A percentile compares a stretch with the other conserved stretches of the same genome.
These are phyloP conservation scores for Hydriomena furcata DNA, from an alignment of 2,888 invertebrate genomes.

Conservation along the genomic window DNA sequence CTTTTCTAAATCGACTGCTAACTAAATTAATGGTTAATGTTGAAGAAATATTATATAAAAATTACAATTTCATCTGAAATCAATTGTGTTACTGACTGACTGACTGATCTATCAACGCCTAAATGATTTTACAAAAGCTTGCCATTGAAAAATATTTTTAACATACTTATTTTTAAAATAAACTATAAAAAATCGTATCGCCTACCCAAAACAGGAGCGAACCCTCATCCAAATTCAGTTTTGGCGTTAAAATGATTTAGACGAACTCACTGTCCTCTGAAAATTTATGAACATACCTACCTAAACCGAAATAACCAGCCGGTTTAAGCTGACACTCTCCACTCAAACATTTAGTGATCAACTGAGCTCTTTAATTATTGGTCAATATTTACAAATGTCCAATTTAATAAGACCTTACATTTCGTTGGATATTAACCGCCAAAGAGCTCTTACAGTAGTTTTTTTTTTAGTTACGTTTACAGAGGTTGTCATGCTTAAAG, in stretches of 20 bases:
- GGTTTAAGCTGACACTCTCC: constrained; percentile 34
- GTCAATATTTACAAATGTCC: background rate
- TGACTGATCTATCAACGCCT: too few relatives aligned
- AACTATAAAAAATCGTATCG: constrained; percentile 34
- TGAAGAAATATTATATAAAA: too few relatives aligned
- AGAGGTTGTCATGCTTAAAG: constrained; percentile 52
- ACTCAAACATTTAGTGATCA: background rate
- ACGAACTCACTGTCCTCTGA: constrained; percentile 52
- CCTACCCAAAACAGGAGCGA: constrained; percentile 37
- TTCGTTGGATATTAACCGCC: background rate
- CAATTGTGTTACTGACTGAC: too few relatives aligned
- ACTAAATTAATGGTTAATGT: too few relatives aligned
- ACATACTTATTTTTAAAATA: too few relatives aligned
- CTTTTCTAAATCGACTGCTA: too few relatives aligned
- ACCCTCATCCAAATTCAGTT: constrained; percentile 59
- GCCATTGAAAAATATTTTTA: too few relatives aligned
- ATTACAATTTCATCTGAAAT: too few relatives aligned
- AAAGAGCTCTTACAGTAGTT: constrained; percentile 2
- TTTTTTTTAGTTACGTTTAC: constrained; percentile 42
- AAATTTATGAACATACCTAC: constrained; percentile 60
- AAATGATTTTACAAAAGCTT: too few relatives aligned
- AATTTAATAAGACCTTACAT: constrained; percentile 8
- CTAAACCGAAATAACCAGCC: constrained; percentile 57
- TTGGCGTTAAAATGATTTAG: constrained; percentile 79
- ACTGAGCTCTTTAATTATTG: constrained; percentile 20